Evolutionary conservation across 2,113 vertebrate genomes (phyloP).

Genomic region (Lipotes vexillifer): DNA sequence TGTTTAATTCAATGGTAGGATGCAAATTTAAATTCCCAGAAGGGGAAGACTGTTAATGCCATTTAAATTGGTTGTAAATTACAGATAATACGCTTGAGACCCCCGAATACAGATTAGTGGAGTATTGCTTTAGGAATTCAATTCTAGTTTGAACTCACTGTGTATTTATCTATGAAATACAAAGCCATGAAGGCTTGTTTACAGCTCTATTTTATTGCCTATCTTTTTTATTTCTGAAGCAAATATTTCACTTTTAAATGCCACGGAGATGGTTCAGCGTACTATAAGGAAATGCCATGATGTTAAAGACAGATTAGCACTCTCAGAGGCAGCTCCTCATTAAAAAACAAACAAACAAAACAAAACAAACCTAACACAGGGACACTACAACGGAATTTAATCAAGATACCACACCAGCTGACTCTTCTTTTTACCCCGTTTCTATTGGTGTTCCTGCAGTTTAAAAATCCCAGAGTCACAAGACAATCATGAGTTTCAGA

Average conservation of each 20-base stretch:
- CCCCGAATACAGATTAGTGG: conserved; percentile 83
- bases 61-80: conserved; percentile 90
- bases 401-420: conserved; percentile 18
- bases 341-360: conserved; percentile 41
- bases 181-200: conserved; percentile 76
- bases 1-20: conserved; percentile 86
- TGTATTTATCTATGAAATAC: conserved; percentile 78
- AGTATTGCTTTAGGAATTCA: conserved; percentile 80
- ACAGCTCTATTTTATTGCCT: conserved; percentile 72
- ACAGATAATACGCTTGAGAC: conserved; percentile 87
- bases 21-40: conserved; percentile 88
- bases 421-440: conserved; percentile 22
- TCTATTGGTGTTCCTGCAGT: neutral
- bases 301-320: conserved; percentile 54
- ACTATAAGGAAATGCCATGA: conserved; percentile 39
- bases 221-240: conserved; percentile 46
- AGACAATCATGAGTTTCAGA: conserved; percentile 39
- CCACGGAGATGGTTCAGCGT: conserved; percentile 28
- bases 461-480: conserved; percentile 36
- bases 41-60: conserved; percentile 85
- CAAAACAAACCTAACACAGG: neutral
- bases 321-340: conserved; percentile 4
- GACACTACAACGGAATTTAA: neutral
- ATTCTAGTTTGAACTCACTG: conserved; percentile 76
- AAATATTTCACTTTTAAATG: conserved; percentile 75